Conservation (phyloP, 2,113 vertebrate genomes). For the Oncorhynchus tshawytscha region DNA sequence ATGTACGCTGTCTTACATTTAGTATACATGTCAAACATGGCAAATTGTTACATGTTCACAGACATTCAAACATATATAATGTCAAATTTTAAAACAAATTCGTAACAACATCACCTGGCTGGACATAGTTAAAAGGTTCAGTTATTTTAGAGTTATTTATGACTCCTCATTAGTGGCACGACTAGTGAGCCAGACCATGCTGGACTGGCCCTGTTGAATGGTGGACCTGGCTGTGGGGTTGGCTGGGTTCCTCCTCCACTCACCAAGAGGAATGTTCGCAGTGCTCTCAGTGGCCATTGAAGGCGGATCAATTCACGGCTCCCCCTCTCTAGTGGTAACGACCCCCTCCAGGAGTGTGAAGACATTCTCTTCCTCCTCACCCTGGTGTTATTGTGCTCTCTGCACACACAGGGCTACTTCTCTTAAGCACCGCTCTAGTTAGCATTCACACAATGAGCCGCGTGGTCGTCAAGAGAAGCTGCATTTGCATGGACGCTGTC, state of each 20-base stretch:
- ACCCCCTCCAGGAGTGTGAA: conserved; percentile 23
- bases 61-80: too few relatives aligned
- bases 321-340: too few relatives aligned
- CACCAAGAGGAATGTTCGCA: conserved; percentile 9
- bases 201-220: not conserved
- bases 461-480: not conserved
- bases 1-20: too few relatives aligned
- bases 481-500: conserved; percentile 25
- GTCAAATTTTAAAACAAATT: too few relatives aligned
- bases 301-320: not conserved
- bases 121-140: too few relatives aligned
- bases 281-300: conserved; percentile 23
- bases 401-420: conserved; percentile 1
- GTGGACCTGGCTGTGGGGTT: not conserved
- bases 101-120: too few relatives aligned
- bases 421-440: conserved; percentile 22
- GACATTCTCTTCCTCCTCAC: conserved; percentile 11
- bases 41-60: too few relatives aligned
- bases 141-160: too few relatives aligned
- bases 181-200: not conserved
- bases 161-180: not conserved
- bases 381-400: conserved; percentile 7
- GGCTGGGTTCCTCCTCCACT: not conserved
- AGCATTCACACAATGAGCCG: conserved; percentile 25
- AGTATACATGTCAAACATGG: too few relatives aligned